Conservation (phyloP, 2,888 invertebrate species). For the Brachypterus glaber region DNA sequence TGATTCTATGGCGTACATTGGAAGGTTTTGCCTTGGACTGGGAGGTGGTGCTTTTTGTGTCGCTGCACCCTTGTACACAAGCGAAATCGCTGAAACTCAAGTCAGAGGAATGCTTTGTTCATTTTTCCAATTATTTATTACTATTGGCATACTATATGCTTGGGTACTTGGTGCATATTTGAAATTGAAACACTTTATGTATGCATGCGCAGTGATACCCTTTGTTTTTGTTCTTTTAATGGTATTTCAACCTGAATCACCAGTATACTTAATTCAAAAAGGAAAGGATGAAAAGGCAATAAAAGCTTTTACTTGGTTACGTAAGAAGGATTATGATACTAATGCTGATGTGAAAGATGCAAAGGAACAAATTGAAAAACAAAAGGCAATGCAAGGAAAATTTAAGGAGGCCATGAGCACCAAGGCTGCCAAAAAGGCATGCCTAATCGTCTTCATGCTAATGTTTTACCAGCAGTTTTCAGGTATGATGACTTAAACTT, state of each 20-base stretch:
- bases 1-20: constrained; percentile 50
- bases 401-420: constrained; percentile 20
- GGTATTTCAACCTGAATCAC: constrained; percentile 78
- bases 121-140: constrained; percentile 75
- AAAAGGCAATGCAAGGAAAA: constrained; percentile 10
- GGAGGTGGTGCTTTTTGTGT: constrained; percentile 74
- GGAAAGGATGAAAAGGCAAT: constrained; percentile 55
- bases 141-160: constrained; percentile 59
- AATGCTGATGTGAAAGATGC: constrained; percentile 45
- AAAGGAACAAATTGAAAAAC: constrained; percentile 16
- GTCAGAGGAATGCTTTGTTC: constrained; percentile 76
- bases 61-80: constrained; percentile 73
- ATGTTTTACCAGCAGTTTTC: constrained; percentile 86
- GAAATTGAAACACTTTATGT: constrained; percentile 49
- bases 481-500: no score
- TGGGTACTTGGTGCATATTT: constrained; percentile 47
- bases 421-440: constrained; percentile 43
- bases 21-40: constrained; percentile 55
- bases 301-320: constrained; percentile 56
- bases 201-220: constrained; percentile 56
- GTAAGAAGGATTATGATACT: constrained; percentile 63
- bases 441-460: constrained; percentile 63
- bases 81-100: constrained; percentile 72
- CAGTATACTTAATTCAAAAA: constrained; percentile 57
- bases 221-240: constrained; percentile 58